phyloP scores from a whole-genome alignment of 2,888 invertebrate genomes.

The Parnassius orleans region DNA sequence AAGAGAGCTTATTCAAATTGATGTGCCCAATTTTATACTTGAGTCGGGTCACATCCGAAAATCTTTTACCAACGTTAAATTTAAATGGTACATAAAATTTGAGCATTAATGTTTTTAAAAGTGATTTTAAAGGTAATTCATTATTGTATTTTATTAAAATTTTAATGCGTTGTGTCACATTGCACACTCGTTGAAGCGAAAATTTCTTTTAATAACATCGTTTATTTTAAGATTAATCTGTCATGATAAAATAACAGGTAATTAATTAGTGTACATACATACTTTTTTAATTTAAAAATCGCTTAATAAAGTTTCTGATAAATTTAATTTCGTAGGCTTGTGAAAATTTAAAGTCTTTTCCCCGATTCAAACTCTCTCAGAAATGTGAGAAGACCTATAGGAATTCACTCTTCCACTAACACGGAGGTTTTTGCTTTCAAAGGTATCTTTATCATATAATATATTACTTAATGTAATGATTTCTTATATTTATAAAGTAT shows the following conservation, averaged over 20 bases:
- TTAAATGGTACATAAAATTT: constrained; percentile 9
- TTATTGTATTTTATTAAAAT: constrained; percentile 13
- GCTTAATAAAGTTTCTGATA: no score
- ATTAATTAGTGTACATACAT: constrained; percentile 12
- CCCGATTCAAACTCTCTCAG: no score
- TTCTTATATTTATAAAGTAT: no score
- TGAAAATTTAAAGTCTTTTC: no score
- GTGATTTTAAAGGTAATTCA: constrained; percentile 6
- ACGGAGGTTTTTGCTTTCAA: no score
- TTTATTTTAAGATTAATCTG: constrained; percentile 23
- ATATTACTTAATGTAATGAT: no score
- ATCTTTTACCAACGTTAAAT: constrained; percentile 17
- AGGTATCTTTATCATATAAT: no score
- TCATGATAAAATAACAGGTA: constrained; percentile 17
- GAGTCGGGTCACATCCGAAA: constrained; percentile 9
- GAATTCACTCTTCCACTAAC: no score
- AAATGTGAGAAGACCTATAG: no score
- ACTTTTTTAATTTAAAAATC: no score
- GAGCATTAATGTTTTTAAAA: constrained; percentile 1
- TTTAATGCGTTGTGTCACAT: constrained; percentile 19
- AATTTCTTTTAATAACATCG: constrained; percentile 20
- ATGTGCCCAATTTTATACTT: constrained; percentile 22
- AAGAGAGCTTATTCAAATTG: constrained; percentile 23
- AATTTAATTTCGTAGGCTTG: no score
- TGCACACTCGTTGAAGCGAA: constrained; percentile 20